A percentile compares a stretch with the other conserved stretches of the same genome.
These are phyloP conservation scores for Drosophila ogumai DNA, from an alignment of 1,140 invertebrate species.

Conservation along the genomic window DNA sequence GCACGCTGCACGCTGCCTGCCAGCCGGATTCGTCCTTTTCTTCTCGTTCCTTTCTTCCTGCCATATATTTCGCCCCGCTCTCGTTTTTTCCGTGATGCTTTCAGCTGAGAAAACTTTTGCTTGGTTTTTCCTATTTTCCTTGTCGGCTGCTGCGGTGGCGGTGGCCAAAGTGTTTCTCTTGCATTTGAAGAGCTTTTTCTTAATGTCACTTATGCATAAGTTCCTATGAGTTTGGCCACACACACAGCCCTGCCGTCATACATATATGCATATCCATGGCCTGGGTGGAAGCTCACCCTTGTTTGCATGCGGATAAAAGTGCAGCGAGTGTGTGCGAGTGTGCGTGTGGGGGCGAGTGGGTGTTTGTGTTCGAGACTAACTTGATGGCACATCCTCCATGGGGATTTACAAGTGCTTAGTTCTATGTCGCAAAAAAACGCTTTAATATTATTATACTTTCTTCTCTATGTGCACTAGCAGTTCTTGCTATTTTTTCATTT, in stretches of 20 bases:
- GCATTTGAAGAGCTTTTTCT: conserved; percentile 84
- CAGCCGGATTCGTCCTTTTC: conserved; percentile 37
- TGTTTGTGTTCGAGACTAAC: conserved; percentile 81
- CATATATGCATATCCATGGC: conserved; percentile 48
- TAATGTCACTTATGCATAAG: conserved; percentile 84
- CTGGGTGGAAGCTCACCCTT: conserved; percentile 55
- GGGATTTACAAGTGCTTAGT: conserved; percentile 84
- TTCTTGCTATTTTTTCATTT: conserved; percentile 51
- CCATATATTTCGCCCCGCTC: conserved; percentile 22
- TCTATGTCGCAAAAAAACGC: conserved; percentile 82
- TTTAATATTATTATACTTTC: conserved; percentile 84
- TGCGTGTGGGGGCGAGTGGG: conserved; percentile 37
- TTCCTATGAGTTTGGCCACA: conserved; percentile 79
- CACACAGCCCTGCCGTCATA: conserved; percentile 2
- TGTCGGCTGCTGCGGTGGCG: conserved; percentile 49
- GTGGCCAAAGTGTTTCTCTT: conserved; percentile 81
- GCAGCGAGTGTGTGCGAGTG: conserved; percentile 45
- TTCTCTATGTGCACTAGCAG: conserved; percentile 72
- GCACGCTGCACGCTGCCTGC: conserved; percentile 60
- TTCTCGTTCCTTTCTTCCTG: conserved; percentile 22
- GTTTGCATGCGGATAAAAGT: conserved; percentile 77
- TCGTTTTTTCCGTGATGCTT: conserved; percentile 43
- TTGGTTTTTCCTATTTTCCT: conserved; percentile 72
- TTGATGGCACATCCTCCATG: conserved; percentile 83
- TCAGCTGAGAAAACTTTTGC: conserved; percentile 78